Evolutionary conservation across 1,140 invertebrate species (phyloP), one percentile per base, ranked within the genome.

Genomic region (Anastrepha ludens): DNA sequence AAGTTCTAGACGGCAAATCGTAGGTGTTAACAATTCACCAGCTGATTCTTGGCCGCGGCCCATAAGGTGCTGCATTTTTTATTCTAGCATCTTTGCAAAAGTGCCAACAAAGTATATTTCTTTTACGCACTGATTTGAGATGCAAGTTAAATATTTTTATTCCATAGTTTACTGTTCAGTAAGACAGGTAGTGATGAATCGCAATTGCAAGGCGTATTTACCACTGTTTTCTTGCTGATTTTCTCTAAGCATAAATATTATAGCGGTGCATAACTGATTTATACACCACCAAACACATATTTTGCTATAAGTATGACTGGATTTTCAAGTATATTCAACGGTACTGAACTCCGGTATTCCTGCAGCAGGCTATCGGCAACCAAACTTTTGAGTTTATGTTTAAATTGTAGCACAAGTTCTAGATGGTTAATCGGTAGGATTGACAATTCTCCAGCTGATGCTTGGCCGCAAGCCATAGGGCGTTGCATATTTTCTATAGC

Each of bases 391-490:
- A 29, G 41, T 44, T 74, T 47, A 41, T 86, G 39, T 44, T 50
- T n/a, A 55, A 88, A 39, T 9, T 92, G 90, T 92, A 59, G 88
- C 81, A 88, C 90, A 90, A 89, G 89, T 81, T 87, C 89, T 88
- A 90, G 87, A 91, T 91, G 91, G 90, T 70, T 87, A 90, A 89
- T 59, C 20, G 87, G 87, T 89, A 29, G 86, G 5, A 86, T 60
- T 86, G 86, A 87, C 85, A 9, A 81, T 89, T 88, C 70, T 87
- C 90, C 91, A 90, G 92, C 92, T 92, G 91, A 91, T 92, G 88
- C 89, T 91, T 91, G 58, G 85, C 62, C 7, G 59, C 88, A 60
- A 59, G 8, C 11, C 20, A 17, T 39, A 5, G 2, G 9, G 15
- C 41, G 13, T n/a, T 65, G 13, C 62, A 15, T 59, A n/a, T 74